phyloP scores from a whole-genome alignment of 2,888 invertebrate species.

The Lepidochrysops patricia region DNA sequence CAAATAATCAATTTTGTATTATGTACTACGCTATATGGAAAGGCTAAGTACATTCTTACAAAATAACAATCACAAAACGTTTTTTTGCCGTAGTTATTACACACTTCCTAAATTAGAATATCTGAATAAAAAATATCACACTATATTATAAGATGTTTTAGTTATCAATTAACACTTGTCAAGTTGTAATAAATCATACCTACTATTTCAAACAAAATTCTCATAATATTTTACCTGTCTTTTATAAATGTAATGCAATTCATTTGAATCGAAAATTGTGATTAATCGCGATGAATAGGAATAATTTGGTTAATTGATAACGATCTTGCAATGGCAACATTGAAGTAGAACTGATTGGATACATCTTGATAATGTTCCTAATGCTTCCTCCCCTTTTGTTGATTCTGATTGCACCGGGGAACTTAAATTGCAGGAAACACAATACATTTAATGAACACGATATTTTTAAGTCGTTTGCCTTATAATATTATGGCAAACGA shows the following conservation, averaged over 20 bases:
- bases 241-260: not conserved
- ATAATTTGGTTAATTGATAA: conserved; percentile 11
- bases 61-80: no score
- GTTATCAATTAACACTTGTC: not conserved
- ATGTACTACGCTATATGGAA: no score
- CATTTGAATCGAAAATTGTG: not conserved
- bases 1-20: no score
- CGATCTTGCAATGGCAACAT: conserved; percentile 9
- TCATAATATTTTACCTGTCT: not conserved
- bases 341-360: conserved; percentile 55
- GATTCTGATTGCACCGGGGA: conserved; percentile 28
- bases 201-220: not conserved
- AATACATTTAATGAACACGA: not conserved
- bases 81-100: no score
- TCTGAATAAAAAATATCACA: no score
- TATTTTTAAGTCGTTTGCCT: no score
- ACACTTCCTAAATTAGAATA: no score
- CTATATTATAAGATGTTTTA: no score
- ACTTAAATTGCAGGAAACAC: not conserved
- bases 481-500: no score
- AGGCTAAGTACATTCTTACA: no score
- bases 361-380: conserved; percentile 57
- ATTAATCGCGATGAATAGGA: conserved; percentile 10
- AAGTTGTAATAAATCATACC: not conserved
- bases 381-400: conserved; percentile 33